Conservation (phyloP, 2,797 vertebrate species). For the Neoniphon sammara region DNA sequence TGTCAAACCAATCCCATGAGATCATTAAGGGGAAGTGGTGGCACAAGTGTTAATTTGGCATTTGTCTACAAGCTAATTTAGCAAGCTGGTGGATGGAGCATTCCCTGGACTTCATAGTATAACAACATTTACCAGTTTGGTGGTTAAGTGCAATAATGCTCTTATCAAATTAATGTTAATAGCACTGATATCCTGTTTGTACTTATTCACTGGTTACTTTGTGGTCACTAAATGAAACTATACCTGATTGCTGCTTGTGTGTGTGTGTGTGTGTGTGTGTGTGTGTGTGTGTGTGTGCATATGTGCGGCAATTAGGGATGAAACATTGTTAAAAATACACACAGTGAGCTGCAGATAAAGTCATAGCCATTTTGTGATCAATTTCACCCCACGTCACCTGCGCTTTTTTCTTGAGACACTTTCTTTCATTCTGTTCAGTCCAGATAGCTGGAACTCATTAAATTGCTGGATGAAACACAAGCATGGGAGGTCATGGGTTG, state of each 20-base stretch:
- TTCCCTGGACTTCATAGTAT: neutral
- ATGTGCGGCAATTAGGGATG: neutral
- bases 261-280: neutral
- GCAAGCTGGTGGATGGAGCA: conserved; percentile 4
- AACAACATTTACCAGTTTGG: conserved; percentile 31
- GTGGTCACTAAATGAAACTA: conserved; percentile 27
- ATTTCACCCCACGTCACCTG: conserved; percentile 38
- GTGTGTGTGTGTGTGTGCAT: neutral
- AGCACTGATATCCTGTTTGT: conserved; percentile 35
- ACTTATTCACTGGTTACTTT: conserved; percentile 42
- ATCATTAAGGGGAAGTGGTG: conserved; percentile 2
- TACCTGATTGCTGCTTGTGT: conserved; percentile 19
- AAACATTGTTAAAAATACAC: conserved; percentile 9
- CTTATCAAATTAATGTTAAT: conserved; percentile 27
- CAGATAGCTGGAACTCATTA: conserved; percentile 66
- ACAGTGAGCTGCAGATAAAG: conserved; percentile 33
- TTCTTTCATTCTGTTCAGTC: conserved; percentile 38
- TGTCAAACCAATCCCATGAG: conserved; percentile 10
- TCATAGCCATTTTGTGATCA: conserved; percentile 43
- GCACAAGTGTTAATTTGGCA: conserved; percentile 14
- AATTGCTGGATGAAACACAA: conserved; percentile 52
- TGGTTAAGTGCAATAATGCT: conserved; percentile 47
- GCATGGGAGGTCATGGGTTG: conserved; percentile 41
- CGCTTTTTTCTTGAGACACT: conserved; percentile 2
- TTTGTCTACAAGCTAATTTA: conserved; percentile 19